Evolutionary conservation across 2,113 vertebrate genomes (phyloP).

Genomic region (Oxyruncus cristatus): DNA sequence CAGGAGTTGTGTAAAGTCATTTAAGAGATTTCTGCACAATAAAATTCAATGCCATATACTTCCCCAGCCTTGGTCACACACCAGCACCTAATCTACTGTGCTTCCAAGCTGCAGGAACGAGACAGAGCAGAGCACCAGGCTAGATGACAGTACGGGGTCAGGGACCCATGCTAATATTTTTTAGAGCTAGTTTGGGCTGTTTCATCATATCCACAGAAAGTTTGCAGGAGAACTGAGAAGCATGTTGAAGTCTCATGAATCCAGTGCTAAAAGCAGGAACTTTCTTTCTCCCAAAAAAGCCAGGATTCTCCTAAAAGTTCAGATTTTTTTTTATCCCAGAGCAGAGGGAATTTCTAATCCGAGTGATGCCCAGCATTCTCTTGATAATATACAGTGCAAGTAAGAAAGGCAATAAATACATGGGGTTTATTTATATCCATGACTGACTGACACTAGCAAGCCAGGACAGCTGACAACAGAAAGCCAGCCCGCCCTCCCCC

Average conservation of each 20-base stretch:
- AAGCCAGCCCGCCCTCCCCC: conserved; percentile 44
- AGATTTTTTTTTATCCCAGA: not conserved
- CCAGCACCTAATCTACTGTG: not conserved
- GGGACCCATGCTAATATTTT: not conserved
- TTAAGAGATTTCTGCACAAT: not conserved
- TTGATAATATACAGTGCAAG: not conserved
- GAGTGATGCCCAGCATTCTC: not conserved
- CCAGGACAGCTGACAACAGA: conserved; percentile 63
- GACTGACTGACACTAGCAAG: conserved; percentile 53
- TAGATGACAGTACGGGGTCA: not conserved
- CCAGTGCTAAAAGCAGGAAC: not conserved
- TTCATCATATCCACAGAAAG: not conserved
- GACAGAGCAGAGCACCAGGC: not conserved
- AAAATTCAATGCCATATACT: not conserved
- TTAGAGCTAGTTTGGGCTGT: not conserved
- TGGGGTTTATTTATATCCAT: conserved; percentile 64
- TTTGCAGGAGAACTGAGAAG: not conserved
- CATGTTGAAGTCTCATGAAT: not conserved
- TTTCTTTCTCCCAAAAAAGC: not conserved
- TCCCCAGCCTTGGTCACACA: not conserved
- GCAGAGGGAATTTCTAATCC: not conserved
- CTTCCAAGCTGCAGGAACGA: not conserved
- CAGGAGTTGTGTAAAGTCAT: not conserved
- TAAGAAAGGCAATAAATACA: conserved; percentile 46
- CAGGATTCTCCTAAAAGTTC: conserved; percentile 21